Evolutionary conservation across 2,888 invertebrate genomes (phyloP).

Genomic region (Liodrosophila aerea): DNA sequence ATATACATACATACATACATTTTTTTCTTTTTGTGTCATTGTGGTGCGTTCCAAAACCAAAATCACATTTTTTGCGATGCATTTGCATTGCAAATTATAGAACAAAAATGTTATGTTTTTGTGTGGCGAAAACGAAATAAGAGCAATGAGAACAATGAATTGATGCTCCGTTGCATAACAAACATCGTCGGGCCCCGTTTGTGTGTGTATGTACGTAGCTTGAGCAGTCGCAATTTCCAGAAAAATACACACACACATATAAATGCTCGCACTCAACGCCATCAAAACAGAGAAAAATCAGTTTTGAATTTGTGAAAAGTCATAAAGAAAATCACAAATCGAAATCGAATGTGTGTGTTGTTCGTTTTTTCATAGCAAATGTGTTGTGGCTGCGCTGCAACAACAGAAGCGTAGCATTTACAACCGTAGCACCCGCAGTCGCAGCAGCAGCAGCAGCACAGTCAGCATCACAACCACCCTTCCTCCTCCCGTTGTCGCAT

Average conservation of each 20-base stretch:
- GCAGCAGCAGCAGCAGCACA: conserved; percentile 24
- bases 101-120: conserved; percentile 54
- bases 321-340: conserved; percentile 16
- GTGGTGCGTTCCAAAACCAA: conserved; percentile 67
- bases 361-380: conserved; percentile 52
- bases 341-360: conserved; percentile 50
- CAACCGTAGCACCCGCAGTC: conserved; percentile 34
- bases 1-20: conserved; percentile 62
- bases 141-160: conserved; percentile 64
- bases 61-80: conserved; percentile 68
- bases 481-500: conserved; percentile 11
- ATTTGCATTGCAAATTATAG: conserved; percentile 59
- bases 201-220: conserved; percentile 50
- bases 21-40: conserved; percentile 71
- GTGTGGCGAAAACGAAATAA: conserved; percentile 45
- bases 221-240: conserved; percentile 71
- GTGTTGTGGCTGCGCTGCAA: conserved; percentile 52
- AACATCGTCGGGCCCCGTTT: conserved; percentile 58
- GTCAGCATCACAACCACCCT: conserved; percentile 41
- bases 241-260: conserved; percentile 40
- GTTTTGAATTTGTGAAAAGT: conserved; percentile 52
- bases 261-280: conserved; percentile 38
- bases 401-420: conserved; percentile 43
- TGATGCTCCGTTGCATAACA: conserved; percentile 71
- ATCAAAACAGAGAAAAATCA: conserved; percentile 52